Evolutionary conservation across 2,888 invertebrate genomes (phyloP), one percentile per base, ranked within the genome.

Genomic region (Nomada fucata): DNA sequence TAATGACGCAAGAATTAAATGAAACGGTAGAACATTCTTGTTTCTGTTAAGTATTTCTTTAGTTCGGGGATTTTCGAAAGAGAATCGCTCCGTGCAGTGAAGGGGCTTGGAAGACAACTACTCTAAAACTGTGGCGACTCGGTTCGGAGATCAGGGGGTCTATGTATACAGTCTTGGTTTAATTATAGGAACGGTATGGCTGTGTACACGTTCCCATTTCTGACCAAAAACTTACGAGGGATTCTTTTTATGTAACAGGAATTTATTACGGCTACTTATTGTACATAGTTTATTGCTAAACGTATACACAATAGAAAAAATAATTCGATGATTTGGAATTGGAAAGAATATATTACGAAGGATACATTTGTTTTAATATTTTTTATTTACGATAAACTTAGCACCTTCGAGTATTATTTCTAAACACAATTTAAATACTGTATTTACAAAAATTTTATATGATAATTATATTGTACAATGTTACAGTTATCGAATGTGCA

Each of bases 141-240:
- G 29, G 53, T 50, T 67, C 60, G 13, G 57, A 63, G 70, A 71
- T 20, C 57, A 53, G 42, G 23, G 29, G n/a, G 47, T 79, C 70
- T 75, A 59, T 36, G 36, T 36, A 36, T 15, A 44, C 29, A 9
- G 60, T 26, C 50, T 4, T 13, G 52, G 52, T 79, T 79, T 82
- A 82, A 82, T 82, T 82, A 79, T 82, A 82, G 81, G 15, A 57
- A 59, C 53, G 50, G 53, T 26, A 69, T 26, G 47, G 20, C 68
- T 59, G 53, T 55, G 79, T 68, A 57, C 52, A 72, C 68, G 57
- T 57, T 61, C 9, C 82, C 79, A 82, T 79, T 82, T 82, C 20
- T 57, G 79, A 47, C 73, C 69, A 73, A 67, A 52, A 69, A 64
- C 50, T 18, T 74, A 44, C 10, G 44, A 42, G 65, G 55, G 7